Evolutionary conservation across 2,113 vertebrate species (phyloP), one percentile per base, ranked within the genome.

Genomic region (Bos indicus): DNA sequence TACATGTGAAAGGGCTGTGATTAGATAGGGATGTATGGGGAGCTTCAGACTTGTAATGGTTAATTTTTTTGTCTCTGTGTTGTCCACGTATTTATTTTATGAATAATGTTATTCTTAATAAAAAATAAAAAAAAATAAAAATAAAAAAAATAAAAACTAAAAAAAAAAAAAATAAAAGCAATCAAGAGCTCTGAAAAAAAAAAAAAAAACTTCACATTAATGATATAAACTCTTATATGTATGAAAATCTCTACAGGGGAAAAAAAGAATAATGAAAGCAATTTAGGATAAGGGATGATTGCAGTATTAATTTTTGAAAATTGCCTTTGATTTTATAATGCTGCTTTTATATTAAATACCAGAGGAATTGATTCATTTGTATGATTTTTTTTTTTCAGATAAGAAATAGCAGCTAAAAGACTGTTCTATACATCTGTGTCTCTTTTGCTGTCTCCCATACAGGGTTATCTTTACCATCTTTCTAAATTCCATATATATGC

Each of bases 291-390:
- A 92, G n/a, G 25, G 43, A 85, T 64, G 89, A 77, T 36, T 96
- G 14, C 30, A 88, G 60, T 95, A 95, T 95, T 91, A 95, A 83
- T 86, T 71, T 91, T 87, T 74, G 33, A 97, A 90, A 90, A 54
- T 92, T 93, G 26, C 19, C 51, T 96, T 95, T 90, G 83, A 54
- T 43, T 96, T 91, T 64, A 74, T 46, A 81, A 67, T 56, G 19
- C 15, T 90, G 11, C 19, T 64, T 88, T 64, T 56, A 59, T 54
- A 40, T 33, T 64, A 94, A 71, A 56, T 94, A 19, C 3, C 13
- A 87, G 33, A 96, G 21, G 2, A 74, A 62, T 7, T 21, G 9
- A 96, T 95, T 94, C 7, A 52, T 88, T 84, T 77, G 10, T 15
- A 46, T 77, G 28, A 51, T 8, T 81, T 23, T 46, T 23, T 23